Conservation (phyloP, 2,888 invertebrate species). For the Agriopis marginaria region DNA sequence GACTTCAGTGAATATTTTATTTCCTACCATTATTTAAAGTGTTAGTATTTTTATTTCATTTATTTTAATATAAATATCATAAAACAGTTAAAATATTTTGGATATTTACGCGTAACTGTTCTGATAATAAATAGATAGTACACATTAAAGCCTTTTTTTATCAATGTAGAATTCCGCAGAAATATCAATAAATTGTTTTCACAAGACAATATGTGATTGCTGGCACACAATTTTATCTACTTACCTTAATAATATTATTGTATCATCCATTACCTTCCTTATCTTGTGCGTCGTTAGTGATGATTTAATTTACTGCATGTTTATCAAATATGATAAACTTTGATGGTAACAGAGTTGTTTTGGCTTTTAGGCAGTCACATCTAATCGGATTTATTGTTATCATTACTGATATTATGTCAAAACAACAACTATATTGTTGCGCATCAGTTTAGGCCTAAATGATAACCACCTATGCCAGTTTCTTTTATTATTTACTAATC, state of each 20-base stretch:
- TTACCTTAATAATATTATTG: conserved; percentile 10
- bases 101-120: background rate
- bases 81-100: background rate
- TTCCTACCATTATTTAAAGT: background rate
- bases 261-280: conserved; percentile 13
- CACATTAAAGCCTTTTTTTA: background rate
- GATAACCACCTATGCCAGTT: conserved; percentile 3
- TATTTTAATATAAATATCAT: background rate
- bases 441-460: conserved; percentile 34
- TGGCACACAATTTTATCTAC: conserved; percentile 16
- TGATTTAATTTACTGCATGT: conserved; percentile 22
- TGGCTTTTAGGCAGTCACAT: conserved; percentile 13
- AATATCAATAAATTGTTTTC: background rate
- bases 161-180: background rate
- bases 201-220: background rate
- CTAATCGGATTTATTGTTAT: conserved; percentile 25
- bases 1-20: background rate
- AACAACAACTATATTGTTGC: conserved; percentile 18
- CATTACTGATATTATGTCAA: conserved; percentile 25
- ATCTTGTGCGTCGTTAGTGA: conserved; percentile 10
- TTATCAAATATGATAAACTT: conserved; percentile 20
- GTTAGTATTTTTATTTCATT: background rate
- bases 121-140: conserved; percentile 1
- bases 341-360: conserved; percentile 12
- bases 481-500: background rate